Conservation (phyloP, 2,113 vertebrate species). For the Larimichthys crocea region DNA sequence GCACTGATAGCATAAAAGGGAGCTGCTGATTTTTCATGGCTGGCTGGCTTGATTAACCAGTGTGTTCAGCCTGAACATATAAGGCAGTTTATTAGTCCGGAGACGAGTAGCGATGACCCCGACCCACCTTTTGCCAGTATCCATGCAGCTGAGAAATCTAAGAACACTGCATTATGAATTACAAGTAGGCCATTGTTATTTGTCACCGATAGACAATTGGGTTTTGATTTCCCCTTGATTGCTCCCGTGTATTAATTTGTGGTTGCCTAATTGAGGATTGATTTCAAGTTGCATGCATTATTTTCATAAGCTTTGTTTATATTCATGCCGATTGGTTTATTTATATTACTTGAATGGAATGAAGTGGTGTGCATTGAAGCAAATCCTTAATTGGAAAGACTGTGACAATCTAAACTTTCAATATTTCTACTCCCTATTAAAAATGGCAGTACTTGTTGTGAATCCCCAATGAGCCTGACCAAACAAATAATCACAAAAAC, state of each 20-base stretch:
- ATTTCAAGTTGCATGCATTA: slow-evolving; percentile 70
- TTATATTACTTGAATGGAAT: slow-evolving; percentile 73
- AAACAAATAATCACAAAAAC: slow-evolving; percentile 33
- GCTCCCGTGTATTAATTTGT: slow-evolving; percentile 76
- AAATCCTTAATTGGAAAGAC: slow-evolving; percentile 76
- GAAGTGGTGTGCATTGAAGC: slow-evolving; percentile 71
- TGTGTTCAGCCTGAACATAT: slow-evolving; percentile 74
- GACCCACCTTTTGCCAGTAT: slow-evolving; percentile 54
- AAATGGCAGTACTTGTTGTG: slow-evolving; percentile 67
- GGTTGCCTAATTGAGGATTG: slow-evolving; percentile 74
- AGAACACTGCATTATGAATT: slow-evolving; percentile 54
- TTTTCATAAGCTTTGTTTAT: slow-evolving; percentile 76
- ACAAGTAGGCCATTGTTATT: slow-evolving; percentile 64
- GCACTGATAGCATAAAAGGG: slow-evolving; percentile 71
- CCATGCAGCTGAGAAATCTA: slow-evolving; percentile 24
- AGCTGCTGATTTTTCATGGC: slow-evolving; percentile 75
- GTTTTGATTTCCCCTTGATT: slow-evolving; percentile 78
- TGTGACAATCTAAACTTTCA: slow-evolving; percentile 76
- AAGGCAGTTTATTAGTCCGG: slow-evolving; percentile 73
- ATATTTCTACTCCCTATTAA: slow-evolving; percentile 72
- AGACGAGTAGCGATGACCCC: slow-evolving; percentile 64
- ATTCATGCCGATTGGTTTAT: slow-evolving; percentile 70
- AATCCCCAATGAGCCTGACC: slow-evolving; percentile 74
- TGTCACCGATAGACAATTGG: slow-evolving; percentile 72
- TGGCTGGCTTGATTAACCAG: slow-evolving; percentile 79